Evolutionary conservation across 2,113 vertebrate genomes (phyloP).

Genomic region (Noctilio leporinus): DNA sequence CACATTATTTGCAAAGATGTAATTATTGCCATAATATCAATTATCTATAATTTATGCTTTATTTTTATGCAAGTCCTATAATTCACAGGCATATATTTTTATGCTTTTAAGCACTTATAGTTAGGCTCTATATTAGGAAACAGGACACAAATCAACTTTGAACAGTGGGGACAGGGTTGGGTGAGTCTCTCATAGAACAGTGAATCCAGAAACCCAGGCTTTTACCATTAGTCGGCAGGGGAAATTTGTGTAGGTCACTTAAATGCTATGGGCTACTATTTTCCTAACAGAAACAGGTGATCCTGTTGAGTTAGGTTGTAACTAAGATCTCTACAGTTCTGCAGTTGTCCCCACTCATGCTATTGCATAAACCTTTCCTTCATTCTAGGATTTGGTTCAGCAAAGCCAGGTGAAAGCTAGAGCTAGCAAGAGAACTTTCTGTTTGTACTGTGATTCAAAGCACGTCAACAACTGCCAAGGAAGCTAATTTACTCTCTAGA

Average conservation of each 20-base stretch:
- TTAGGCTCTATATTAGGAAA: background rate
- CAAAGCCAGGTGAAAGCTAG: background rate
- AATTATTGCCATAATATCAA: background rate
- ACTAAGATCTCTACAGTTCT: background rate
- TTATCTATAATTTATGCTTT: background rate
- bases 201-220: background rate
- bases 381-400: background rate
- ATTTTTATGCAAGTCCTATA: background rate
- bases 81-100: background rate
- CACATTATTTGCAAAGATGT: background rate
- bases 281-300: background rate
- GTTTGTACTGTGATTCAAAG: constrained; percentile 32
- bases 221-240: background rate
- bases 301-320: background rate
- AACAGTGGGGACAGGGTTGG: background rate
- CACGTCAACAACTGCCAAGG: constrained; percentile 44
- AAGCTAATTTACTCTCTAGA: constrained; percentile 62
- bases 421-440: background rate
- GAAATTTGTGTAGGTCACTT: background rate
- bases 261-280: background rate
- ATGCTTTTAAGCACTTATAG: background rate
- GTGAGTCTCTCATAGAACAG: background rate
- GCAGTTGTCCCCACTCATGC: background rate
- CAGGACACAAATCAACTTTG: background rate
- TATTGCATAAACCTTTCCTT: background rate